Conservation (phyloP, 2,113 vertebrate species). For the Menidia beryllina region DNA sequence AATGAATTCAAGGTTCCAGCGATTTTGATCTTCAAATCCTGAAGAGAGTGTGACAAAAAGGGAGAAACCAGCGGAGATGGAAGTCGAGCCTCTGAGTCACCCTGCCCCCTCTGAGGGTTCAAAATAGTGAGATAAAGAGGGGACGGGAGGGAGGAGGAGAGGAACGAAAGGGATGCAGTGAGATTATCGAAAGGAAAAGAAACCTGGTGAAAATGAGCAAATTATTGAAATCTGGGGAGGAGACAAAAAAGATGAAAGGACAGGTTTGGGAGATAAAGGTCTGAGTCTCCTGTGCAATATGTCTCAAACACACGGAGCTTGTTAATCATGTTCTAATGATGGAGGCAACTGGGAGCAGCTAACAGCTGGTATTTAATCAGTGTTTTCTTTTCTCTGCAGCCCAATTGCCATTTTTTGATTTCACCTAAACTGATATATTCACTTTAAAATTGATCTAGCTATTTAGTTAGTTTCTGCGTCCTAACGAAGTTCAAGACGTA, state of each 20-base stretch:
- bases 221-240: slow-evolving; percentile 20
- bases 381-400: slow-evolving; percentile 25
- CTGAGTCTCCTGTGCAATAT: slow-evolving; percentile 8
- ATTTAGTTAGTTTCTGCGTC: not conserved
- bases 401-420: not conserved
- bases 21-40: slow-evolving; percentile 8
- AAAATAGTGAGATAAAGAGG: slow-evolving; percentile 61
- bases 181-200: not conserved
- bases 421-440: slow-evolving; percentile 7
- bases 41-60: slow-evolving; percentile 31
- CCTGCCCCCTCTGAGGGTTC: slow-evolving; percentile 53
- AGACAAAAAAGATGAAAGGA: slow-evolving; percentile 1
- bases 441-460: slow-evolving; percentile 6
- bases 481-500: slow-evolving; percentile 6
- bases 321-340: slow-evolving; percentile 56
- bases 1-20: slow-evolving; percentile 22
- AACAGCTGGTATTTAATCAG: slow-evolving; percentile 24
- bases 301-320: slow-evolving; percentile 24
- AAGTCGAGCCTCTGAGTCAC: slow-evolving; percentile 39
- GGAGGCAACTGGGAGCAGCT: not conserved
- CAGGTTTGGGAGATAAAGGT: slow-evolving; percentile 15
- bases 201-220: not conserved
- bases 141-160: slow-evolving; percentile 4
- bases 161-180: not conserved
- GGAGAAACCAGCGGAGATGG: slow-evolving; percentile 24